Percentiles rank a stretch among this genome's conserved stretches.
These are phyloP conservation scores for Geopemphigus sp. DNA, from an alignment of 1,140 invertebrate species.

Conservation along the genomic window DNA sequence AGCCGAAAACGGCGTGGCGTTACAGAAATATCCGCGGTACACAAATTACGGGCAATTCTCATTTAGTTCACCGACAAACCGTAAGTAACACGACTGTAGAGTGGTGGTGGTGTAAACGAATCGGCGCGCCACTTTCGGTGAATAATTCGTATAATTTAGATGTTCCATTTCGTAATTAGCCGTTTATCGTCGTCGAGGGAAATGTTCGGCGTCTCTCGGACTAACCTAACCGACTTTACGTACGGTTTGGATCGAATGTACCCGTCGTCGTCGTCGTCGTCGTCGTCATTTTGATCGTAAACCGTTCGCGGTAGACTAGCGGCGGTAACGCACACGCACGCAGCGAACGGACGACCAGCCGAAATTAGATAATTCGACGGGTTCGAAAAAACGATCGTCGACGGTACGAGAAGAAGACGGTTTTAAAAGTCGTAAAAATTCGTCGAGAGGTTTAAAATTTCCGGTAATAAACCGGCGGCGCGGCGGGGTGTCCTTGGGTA, in stretches of 20 bases:
- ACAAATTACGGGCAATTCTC: neutral
- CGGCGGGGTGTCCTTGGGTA: neutral
- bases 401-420: neutral
- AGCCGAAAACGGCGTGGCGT: neutral
- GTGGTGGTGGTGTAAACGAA: neutral
- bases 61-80: neutral
- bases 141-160: constrained; percentile 10
- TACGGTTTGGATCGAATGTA: neutral
- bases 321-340: neutral
- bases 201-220: no score
- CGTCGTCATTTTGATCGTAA: neutral
- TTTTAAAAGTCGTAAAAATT: constrained; percentile 5
- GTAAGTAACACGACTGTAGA: neutral
- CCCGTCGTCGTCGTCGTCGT: neutral
- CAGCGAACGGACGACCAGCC: no score
- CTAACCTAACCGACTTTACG: neutral
- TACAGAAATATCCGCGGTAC: no score
- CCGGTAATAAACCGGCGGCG: neutral
- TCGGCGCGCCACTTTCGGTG: neutral
- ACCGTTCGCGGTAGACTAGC: neutral
- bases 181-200: neutral
- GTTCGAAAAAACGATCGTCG: neutral
- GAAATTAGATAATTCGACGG: constrained; percentile 1
- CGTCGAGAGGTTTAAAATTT: constrained; percentile 14
- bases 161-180: neutral